Evolutionary conservation across 92 coral and sea anemone genomes (phyloP).

Genomic region (Zoanthus gigantus): DNA sequence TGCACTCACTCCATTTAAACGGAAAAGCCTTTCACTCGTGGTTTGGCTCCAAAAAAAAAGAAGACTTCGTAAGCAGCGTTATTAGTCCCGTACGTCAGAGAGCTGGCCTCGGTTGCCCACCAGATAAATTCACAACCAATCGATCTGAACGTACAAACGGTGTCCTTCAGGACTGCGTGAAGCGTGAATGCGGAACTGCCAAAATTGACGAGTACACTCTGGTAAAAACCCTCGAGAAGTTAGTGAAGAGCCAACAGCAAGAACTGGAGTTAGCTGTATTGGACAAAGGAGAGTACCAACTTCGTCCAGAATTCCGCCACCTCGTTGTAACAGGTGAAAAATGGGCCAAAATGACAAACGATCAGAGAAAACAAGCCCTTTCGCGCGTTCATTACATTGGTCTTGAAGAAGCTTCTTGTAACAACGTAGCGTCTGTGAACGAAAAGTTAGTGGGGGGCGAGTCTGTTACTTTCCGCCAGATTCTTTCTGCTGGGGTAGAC

Average conservation of each 20-base stretch:
- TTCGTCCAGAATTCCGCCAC: constrained; percentile 60
- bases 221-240: constrained; percentile 29
- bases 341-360: constrained; percentile 33
- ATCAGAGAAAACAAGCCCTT: constrained; percentile 53
- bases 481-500: constrained; percentile 56
- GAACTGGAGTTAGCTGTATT: constrained; percentile 50
- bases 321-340: constrained; percentile 1
- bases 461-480: constrained; percentile 36
- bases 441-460: constrained; percentile 45
- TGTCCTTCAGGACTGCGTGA: constrained; percentile 60
- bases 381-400: constrained; percentile 50
- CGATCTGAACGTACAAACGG: constrained; percentile 64
- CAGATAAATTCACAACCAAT: constrained; percentile 60
- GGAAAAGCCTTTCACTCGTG: constrained; percentile 62
- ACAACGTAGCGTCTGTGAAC: neutral
- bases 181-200: constrained; percentile 55
- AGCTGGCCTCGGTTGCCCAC: constrained; percentile 68
- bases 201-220: neutral
- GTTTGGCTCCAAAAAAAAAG: constrained; percentile 48
- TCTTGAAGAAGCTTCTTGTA: constrained; percentile 42
- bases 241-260: constrained; percentile 32
- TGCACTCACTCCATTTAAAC: constrained; percentile 27
- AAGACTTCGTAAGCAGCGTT: neutral
- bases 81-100: constrained; percentile 30
- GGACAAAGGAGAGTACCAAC: constrained; percentile 62